A percentile compares a stretch with the other conserved stretches of the same genome.
Conservation (phyloP, 2,797 vertebrate species). For the Prunella strophiata region DNA sequence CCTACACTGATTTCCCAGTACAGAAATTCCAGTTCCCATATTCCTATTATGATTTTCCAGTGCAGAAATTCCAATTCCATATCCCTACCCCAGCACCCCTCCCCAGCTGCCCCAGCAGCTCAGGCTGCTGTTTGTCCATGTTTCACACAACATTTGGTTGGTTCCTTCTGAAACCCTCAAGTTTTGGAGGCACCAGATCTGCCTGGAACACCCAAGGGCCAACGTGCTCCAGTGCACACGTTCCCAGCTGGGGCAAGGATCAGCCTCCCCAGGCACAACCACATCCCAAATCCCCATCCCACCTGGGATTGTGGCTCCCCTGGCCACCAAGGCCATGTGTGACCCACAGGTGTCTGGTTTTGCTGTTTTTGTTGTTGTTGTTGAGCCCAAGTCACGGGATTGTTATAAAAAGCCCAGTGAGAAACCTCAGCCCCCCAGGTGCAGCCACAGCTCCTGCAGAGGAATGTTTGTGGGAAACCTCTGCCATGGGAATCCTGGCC, state of each 20-base stretch:
- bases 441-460: neutral
- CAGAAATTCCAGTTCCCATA: neutral
- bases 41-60: accelerated
- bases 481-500: accelerated
- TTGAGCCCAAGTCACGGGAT: neutral
- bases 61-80: accelerated
- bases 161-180: neutral
- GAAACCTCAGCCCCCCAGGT: neutral
- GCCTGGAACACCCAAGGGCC: neutral
- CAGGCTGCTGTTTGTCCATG: neutral
- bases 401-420: neutral
- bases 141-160: neutral
- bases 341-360: neutral
- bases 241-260: accelerated
- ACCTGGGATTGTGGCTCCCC: neutral
- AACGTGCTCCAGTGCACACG: neutral
- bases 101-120: neutral
- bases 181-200: neutral
- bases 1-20: accelerated
- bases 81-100: accelerated
- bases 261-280: neutral
- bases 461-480: neutral
- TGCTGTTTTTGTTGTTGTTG: neutral
- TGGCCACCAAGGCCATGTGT: accelerated
- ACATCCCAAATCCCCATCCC: neutral